These are phyloP conservation scores for Ruditapes philippinarum DNA, from an alignment of 1,140 invertebrate species.

Conservation along the genomic window DNA sequence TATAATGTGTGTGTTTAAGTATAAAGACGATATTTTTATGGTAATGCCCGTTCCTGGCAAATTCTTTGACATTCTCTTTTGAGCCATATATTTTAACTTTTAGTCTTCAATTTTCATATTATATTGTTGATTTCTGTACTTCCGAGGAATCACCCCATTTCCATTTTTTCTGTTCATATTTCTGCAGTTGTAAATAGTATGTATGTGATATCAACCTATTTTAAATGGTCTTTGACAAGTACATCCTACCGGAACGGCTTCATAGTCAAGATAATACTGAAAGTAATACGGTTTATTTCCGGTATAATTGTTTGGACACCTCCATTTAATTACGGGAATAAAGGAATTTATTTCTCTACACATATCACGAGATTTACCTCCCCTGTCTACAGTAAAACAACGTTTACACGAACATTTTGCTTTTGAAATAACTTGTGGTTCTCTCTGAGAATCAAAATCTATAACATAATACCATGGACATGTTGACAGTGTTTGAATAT, in stretches of 20 bases:
- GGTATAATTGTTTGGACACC: background rate
- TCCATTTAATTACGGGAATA: background rate
- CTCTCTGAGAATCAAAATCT: background rate
- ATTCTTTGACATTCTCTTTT: too few species aligned
- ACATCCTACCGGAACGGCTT: background rate
- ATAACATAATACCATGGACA: constrained; percentile 34
- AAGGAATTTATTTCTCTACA: background rate
- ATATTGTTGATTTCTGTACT: too few species aligned
- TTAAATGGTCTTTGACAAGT: background rate
- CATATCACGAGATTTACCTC: background rate
- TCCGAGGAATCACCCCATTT: too few species aligned
- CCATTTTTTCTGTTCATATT: too few species aligned
- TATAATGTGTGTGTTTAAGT: too few species aligned
- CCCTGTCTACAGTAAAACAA: background rate
- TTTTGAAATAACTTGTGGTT: constrained; percentile 4
- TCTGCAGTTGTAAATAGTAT: too few species aligned
- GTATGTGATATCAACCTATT: too few species aligned
- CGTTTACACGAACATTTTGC: constrained; percentile 11
- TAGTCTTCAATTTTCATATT: too few species aligned
- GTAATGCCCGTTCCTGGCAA: too few species aligned
- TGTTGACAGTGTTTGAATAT: background rate
- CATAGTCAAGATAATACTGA: background rate
- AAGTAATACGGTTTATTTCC: background rate
- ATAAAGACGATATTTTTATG: too few species aligned
- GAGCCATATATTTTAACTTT: too few species aligned